Percentiles rank a stretch among this genome's conserved stretches.
phyloP scores from a whole-genome alignment of 2,888 invertebrate genomes.

The Stenurella melanura region DNA sequence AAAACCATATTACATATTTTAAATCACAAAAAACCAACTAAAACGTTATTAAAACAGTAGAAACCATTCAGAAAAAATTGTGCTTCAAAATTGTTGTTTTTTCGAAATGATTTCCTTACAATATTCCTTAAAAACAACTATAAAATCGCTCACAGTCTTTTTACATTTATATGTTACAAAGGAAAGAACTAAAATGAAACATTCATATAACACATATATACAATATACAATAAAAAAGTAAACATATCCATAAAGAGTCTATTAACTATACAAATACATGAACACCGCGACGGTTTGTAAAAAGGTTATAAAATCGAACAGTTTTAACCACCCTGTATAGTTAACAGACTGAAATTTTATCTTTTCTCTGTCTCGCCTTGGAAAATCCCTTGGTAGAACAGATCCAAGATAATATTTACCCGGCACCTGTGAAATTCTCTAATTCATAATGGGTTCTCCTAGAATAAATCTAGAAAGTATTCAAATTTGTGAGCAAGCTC shows the following conservation, averaged over 20 bases:
- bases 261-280: slow-evolving; percentile 40
- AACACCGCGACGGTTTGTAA: not conserved
- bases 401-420: not conserved
- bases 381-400: not conserved
- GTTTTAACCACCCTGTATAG: slow-evolving; percentile 37
- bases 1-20: slow-evolving; percentile 23
- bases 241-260: slow-evolving; percentile 51
- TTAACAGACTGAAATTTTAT: slow-evolving; percentile 32
- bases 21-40: slow-evolving; percentile 44
- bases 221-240: slow-evolving; percentile 63
- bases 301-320: slow-evolving; percentile 30
- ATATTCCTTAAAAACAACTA: slow-evolving; percentile 44
- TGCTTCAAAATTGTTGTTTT: slow-evolving; percentile 35
- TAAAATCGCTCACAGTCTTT: slow-evolving; percentile 63
- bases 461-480: not conserved
- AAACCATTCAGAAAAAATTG: slow-evolving; percentile 48
- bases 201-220: slow-evolving; percentile 67
- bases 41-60: slow-evolving; percentile 20
- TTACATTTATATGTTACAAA: slow-evolving; percentile 64
- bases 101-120: slow-evolving; percentile 48
- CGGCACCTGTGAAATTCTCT: not conserved
- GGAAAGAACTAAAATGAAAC: slow-evolving; percentile 58
- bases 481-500: not conserved
- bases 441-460: not conserved
- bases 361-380: not conserved